Evolutionary conservation across 2,888 invertebrate genomes (phyloP), one percentile per base, ranked within the genome.

Genomic region (Epinotia nisella): DNA sequence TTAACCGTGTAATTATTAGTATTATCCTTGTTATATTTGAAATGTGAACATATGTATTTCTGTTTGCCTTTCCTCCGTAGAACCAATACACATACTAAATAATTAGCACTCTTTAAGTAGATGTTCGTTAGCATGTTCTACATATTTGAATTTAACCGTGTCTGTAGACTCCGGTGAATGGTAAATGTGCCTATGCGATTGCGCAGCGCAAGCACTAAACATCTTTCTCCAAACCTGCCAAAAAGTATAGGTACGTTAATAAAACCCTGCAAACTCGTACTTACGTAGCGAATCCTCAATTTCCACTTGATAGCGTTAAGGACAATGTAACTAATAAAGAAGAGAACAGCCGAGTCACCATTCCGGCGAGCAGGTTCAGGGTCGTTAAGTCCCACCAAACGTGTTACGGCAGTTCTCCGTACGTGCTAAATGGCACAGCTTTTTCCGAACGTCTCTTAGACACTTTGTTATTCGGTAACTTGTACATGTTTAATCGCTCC

Each of bases 401-500:
- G 91, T 91, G 90, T 90, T 82, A 83, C 85, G 78, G 84, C 87
- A 84, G 83, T 90, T 85, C 79, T 80, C 77, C 84, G 85, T 87
- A 93, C 93, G 93, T 93, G 93, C 91, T 92, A 93, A 92, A 91
- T 90, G 90, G 86, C 82, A 80, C 76, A 79, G 81, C 82, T 85
- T 86, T 85, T 87, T 87, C 84, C 85, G 82, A 78, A 83, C 73
- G 74, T 80, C 87, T 88, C 87, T 86, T 82, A 84, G 86, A 83
- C 87, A 90, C 88, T 91, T 92, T 92, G 92, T 92, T 91, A 88
- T 87, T 90, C 91, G 86, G 87, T 83, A 90, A 92, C 91, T 90
- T 90, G 89, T 92, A 92, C 91, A 91, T 91, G 92, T 90, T 92
- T 93, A 93, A 94, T 93, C 88, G 91, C 79, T 82, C 94, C 87